Evolutionary conservation across 2,113 vertebrate species (phyloP), one percentile per base, ranked within the genome.

Genomic region (Notarius lentiginosus): DNA sequence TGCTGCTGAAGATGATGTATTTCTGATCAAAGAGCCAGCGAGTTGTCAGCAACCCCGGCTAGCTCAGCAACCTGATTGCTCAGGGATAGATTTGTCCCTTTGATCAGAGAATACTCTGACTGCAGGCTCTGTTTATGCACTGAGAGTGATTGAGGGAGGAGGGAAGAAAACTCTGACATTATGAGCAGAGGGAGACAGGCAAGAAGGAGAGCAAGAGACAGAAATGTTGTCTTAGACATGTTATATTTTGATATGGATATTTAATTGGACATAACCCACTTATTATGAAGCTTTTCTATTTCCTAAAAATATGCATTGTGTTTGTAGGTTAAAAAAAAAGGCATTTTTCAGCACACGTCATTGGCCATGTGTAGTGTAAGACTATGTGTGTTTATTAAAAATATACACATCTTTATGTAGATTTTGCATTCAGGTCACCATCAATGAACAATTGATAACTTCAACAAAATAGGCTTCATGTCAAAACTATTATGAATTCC

Each of bases 21-120:
- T 94, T 95, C 92, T 97, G 96, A 96, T 96, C 96, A 97, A 98
- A 98, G 97, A 95, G 90, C 94, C 95, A 91, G 90, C 24, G 89
- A 92, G 92, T 95, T 95, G 94, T 95, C 96, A 96, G 94, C 95
- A 95, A 93, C 91, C 94, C 92, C 90, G 91, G 92, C 95, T 94
- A 94, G 94, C 60, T 0, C 91, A 91, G 93, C 90, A 95, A 94
- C 95, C 93, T 94, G 95, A 95, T 95, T 96, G 94, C 94, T 96
- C 90, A 88, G 94, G 94, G 93, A 91, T 95, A 94, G 94, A 90
- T 92, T 93, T 91, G 91, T 47, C 86, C 92, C 96, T 97, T 97
- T 99, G 97, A 97, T 96, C 96, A 95, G 93, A 90, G 90, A 89
- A 91, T 92, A 93, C 87, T 93, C 91, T 92, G 92, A 95, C 93